Evolutionary conservation across 2,113 vertebrate species (phyloP).

Genomic region (Vulpes lagopus): DNA sequence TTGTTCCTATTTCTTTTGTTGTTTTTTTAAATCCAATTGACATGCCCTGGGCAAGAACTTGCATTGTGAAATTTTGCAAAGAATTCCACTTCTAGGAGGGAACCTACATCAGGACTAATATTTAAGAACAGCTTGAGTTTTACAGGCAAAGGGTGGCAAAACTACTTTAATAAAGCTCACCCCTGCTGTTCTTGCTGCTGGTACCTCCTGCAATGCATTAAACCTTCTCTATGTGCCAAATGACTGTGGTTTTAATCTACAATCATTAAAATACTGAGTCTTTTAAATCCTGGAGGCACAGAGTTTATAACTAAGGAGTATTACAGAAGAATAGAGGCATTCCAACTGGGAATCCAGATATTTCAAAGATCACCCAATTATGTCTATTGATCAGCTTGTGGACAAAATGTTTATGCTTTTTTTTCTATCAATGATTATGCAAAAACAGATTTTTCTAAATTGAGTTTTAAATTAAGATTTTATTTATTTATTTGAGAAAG

Average conservation of each 20-base stretch:
- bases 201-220: slow-evolving; percentile 31
- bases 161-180: slow-evolving; percentile 57
- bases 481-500: too few relatives aligned
- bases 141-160: slow-evolving; percentile 51
- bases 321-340: neutral
- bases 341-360: slow-evolving; percentile 35
- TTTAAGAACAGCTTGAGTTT: slow-evolving; percentile 74
- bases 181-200: slow-evolving; percentile 57
- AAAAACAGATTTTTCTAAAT: neutral
- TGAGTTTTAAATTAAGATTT: neutral
- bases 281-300: slow-evolving; percentile 52
- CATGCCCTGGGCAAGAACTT: neutral
- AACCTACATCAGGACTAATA: slow-evolving; percentile 42
- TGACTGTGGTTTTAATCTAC: slow-evolving; percentile 40
- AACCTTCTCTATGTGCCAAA: slow-evolving; percentile 46
- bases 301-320: slow-evolving; percentile 33
- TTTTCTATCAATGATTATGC: neutral
- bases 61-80: slow-evolving; percentile 43
- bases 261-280: slow-evolving; percentile 28
- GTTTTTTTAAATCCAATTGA: neutral
- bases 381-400: neutral
- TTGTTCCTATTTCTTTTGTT: neutral
- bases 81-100: slow-evolving; percentile 19
- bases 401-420: neutral
- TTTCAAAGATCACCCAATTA: slow-evolving; percentile 38